These are phyloP conservation scores for Heteronetta atricapilla DNA, from an alignment of 2,113 vertebrate genomes.

Conservation along the genomic window DNA sequence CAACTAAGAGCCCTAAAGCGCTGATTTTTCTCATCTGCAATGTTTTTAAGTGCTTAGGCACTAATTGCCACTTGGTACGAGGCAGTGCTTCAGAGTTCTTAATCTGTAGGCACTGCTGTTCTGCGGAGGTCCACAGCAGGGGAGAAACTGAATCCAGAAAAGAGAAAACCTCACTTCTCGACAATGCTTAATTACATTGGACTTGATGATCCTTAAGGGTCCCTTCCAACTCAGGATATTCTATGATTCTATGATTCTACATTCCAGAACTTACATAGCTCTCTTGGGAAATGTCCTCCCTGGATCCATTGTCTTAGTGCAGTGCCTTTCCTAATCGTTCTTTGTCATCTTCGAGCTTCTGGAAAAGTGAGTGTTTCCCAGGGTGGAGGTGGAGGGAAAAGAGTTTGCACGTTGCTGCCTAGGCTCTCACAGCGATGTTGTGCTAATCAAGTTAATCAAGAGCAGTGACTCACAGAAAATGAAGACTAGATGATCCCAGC, in stretches of 20 bases:
- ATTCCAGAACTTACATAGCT: background rate
- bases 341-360: constrained; percentile 48
- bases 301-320: constrained; percentile 4
- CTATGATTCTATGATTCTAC: no score
- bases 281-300: constrained; percentile 23
- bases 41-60: background rate
- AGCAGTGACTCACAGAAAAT: constrained; percentile 46
- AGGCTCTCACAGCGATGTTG: background rate
- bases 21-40: background rate
- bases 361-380: constrained; percentile 49
- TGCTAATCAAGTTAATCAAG: constrained; percentile 2
- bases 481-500: background rate
- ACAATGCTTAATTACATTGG: background rate
- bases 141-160: background rate
- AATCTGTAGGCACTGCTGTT: background rate
- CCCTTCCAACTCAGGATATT: no score
- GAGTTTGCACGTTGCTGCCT: background rate
- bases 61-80: background rate
- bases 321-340: constrained; percentile 39
- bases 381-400: background rate
- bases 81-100: background rate
- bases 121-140: background rate
- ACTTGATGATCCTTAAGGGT: no score
- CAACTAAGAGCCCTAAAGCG: background rate
- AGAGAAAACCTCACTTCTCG: constrained; percentile 8